Percentiles rank a stretch among this genome's conserved stretches.
Conservation (phyloP, 1,140 invertebrate species). For the Macrocentrus cingulum region DNA sequence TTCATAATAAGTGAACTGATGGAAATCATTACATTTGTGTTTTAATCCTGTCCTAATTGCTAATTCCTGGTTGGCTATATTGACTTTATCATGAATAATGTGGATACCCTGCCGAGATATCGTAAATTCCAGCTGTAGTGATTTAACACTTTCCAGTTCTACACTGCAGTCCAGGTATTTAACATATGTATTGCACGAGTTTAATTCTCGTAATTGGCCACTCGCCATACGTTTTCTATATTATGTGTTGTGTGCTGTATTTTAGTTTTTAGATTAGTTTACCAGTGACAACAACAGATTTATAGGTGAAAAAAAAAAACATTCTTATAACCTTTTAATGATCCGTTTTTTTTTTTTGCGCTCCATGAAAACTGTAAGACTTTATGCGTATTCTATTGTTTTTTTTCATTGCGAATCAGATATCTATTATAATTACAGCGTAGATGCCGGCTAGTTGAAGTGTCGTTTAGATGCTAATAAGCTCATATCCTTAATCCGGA, state of each 20-base stretch:
- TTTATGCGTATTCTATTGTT: no score
- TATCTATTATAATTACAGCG: no score
- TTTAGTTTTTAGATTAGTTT: conserved; percentile 22
- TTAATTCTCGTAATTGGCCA: conserved; percentile 24
- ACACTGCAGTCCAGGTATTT: conserved; percentile 6
- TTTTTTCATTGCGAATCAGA: no score
- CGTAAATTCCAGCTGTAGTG: background rate
- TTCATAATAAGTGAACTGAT: no score
- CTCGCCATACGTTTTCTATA: conserved; percentile 25
- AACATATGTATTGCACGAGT: conserved; percentile 24
- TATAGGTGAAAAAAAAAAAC: no score
- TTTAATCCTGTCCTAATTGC: no score
- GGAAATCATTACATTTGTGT: background rate
- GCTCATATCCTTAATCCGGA: conserved; percentile 9
- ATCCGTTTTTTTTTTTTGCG: no score
- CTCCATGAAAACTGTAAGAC: no score
- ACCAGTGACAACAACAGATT: conserved; percentile 4
- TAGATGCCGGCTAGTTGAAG: no score
- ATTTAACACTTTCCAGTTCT: background rate
- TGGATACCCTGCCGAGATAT: background rate
- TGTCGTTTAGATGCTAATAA: background rate
- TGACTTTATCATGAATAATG: background rate
- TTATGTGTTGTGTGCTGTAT: conserved; percentile 31
- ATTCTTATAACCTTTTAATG: no score
- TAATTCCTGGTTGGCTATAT: no score